A percentile compares a stretch with the other conserved stretches of the same genome.
Conservation (phyloP, 2,113 vertebrate species). For the Ptilonorhynchus violaceus region DNA sequence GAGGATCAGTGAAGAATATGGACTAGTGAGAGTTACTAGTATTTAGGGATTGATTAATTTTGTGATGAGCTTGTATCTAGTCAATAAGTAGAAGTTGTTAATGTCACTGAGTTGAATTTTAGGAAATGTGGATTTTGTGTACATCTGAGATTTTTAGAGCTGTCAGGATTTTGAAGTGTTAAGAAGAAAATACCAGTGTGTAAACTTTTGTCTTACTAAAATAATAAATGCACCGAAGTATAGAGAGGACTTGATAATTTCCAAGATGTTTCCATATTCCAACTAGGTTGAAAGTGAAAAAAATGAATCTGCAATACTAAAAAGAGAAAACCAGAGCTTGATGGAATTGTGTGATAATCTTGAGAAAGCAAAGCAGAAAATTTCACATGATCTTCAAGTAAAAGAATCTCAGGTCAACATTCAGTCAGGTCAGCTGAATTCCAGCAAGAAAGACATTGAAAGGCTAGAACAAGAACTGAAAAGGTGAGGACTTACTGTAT, state of each 20-base stretch:
- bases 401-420: constrained; percentile 89
- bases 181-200: neutral
- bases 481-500: constrained; percentile 70
- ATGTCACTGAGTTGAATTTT: neutral
- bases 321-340: constrained; percentile 88
- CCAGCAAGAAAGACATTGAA: constrained; percentile 84
- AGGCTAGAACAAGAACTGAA: constrained; percentile 89
- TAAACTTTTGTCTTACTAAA: neutral
- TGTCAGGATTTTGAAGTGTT: neutral
- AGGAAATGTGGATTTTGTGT: neutral
- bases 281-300: constrained; percentile 88
- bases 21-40: neutral
- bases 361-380: constrained; percentile 86
- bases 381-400: constrained; percentile 83
- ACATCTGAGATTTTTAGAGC: neutral
- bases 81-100: neutral
- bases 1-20: neutral
- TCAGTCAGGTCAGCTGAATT: constrained; percentile 86
- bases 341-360: constrained; percentile 87
- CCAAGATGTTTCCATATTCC: neutral
- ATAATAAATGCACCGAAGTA: neutral
- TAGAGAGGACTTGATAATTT: neutral
- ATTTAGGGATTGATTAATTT: neutral
- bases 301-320: constrained; percentile 78
- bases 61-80: neutral